These are phyloP conservation scores for Pocillopora damicornis DNA, from an alignment of 64 coral and sea anemone species.

Conservation along the genomic window DNA sequence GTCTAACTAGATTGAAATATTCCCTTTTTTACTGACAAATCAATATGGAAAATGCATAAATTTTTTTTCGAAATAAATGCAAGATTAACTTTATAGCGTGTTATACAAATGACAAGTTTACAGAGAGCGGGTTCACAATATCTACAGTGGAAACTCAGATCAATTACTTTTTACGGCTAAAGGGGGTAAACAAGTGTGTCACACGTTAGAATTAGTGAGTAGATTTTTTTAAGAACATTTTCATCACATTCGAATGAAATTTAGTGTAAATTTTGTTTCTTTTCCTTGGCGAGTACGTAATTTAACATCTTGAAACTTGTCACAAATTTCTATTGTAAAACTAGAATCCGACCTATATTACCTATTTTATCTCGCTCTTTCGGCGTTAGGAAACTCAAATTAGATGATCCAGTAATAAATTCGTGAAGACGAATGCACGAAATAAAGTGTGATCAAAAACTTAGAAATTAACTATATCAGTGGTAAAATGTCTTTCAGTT, in stretches of 20 bases:
- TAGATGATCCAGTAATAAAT: too few species aligned
- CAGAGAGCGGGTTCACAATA: background rate
- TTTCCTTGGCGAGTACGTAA: background rate
- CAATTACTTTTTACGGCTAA: slow-evolving; percentile 1
- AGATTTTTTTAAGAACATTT: background rate
- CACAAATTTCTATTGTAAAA: background rate
- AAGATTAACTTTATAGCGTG: background rate
- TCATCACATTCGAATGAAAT: background rate
- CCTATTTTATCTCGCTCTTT: too few species aligned
- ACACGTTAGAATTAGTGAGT: background rate
- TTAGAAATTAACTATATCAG: too few species aligned
- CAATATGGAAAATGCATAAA: background rate
- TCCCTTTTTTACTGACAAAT: background rate
- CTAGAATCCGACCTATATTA: too few species aligned
- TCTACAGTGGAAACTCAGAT: background rate
- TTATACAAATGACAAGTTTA: background rate
- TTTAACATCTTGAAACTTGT: background rate
- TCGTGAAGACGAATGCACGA: too few species aligned
- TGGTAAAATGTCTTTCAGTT: too few species aligned
- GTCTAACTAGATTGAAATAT: too few species aligned
- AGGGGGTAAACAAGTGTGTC: background rate
- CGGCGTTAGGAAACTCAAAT: too few species aligned
- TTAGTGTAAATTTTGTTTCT: background rate
- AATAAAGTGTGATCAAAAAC: too few species aligned
- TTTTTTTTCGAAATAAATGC: background rate